Evolutionary conservation across 2,797 vertebrate genomes (phyloP).

Genomic region (Danionella dracula): DNA sequence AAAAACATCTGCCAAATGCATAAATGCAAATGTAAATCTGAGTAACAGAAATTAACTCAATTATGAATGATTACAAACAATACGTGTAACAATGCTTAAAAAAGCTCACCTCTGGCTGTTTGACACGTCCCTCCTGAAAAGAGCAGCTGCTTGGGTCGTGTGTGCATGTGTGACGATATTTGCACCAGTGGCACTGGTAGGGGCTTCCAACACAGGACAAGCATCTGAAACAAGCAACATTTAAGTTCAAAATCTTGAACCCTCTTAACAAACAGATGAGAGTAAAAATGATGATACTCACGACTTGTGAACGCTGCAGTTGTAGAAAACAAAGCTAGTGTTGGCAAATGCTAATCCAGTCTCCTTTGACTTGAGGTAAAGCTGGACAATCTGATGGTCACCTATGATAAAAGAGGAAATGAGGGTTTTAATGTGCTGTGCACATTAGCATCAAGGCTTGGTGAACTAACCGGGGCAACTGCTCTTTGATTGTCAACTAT

Average conservation of each 20-base stretch:
- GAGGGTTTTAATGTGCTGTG: neutral
- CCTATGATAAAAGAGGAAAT: constrained; percentile 59
- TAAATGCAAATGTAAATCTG: no score
- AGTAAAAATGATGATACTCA: constrained; percentile 60
- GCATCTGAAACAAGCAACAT: constrained; percentile 68
- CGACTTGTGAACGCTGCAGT: constrained; percentile 98
- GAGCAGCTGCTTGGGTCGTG: constrained; percentile 93
- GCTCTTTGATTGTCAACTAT: no score
- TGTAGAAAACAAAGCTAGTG: constrained; percentile 98
- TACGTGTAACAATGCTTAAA: neutral
- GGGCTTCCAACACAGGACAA: constrained; percentile 94
- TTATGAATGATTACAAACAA: neutral
- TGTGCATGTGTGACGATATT: constrained; percentile 94
- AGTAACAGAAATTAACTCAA: neutral
- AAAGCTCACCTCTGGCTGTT: constrained; percentile 84
- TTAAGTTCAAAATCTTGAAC: neutral
- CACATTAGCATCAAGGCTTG: neutral
- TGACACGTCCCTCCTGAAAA: constrained; percentile 94
- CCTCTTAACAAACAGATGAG: neutral
- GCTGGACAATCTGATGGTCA: constrained; percentile 94
- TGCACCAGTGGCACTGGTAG: constrained; percentile 97
- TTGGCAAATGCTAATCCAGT: constrained; percentile 95
- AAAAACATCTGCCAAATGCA: no score
- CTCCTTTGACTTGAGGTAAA: constrained; percentile 96
- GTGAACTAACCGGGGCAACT: no score